phyloP scores from a whole-genome alignment of 2,888 invertebrate species.

The Allolobophora icterica region DNA sequence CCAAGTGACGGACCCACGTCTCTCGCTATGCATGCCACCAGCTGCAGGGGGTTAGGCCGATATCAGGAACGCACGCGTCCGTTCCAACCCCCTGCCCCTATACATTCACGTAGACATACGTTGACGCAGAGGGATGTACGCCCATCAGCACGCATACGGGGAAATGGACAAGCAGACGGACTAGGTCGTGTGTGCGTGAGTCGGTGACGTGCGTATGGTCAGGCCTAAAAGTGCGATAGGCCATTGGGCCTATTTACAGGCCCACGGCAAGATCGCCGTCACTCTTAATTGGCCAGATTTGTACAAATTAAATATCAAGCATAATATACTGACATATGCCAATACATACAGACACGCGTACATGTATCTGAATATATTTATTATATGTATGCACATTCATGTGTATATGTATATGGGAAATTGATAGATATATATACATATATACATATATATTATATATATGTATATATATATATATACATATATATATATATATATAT shows the following conservation, averaged over 20 bases:
- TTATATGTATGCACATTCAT: not conserved
- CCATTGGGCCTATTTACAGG: not conserved
- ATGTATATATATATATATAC: not conserved
- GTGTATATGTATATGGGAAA: not conserved
- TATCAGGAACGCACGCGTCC: not conserved
- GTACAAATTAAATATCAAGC: not conserved
- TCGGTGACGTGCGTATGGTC: too few species aligned
- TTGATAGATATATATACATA: not conserved
- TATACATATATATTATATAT: not conserved
- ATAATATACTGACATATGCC: not conserved
- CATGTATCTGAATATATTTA: not conserved
- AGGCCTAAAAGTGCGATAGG: too few species aligned
- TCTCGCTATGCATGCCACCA: not conserved
- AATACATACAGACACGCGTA: too few species aligned
- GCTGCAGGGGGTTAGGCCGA: not conserved
- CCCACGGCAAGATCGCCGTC: not conserved
- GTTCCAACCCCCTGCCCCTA: not conserved
- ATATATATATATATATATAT: not conserved
- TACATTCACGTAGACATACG: not conserved
- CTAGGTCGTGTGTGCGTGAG: too few species aligned
- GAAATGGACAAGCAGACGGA: not conserved
- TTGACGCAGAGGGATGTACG: not conserved
- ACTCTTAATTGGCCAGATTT: not conserved
- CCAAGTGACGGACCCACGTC: not conserved
- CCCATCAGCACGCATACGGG: not conserved